A percentile compares a stretch with the other conserved stretches of the same genome.
phyloP scores from a whole-genome alignment of 2,797 vertebrate species.

The Novumbra hubbsi region DNA sequence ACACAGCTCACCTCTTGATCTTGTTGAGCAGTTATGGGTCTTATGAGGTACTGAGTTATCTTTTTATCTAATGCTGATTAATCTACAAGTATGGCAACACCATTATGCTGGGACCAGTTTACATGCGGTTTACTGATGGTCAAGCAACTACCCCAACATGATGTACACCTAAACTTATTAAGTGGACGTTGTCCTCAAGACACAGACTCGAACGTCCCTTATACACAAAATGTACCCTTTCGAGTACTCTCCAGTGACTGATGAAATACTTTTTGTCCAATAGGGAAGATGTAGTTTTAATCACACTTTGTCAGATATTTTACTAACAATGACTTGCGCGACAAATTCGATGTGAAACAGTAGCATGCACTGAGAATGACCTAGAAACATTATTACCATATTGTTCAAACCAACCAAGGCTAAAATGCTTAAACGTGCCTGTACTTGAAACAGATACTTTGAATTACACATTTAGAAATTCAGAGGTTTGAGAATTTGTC shows the following conservation, averaged over 20 bases:
- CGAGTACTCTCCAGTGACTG: neutral
- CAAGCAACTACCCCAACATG: neutral
- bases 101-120: neutral
- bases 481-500: too few relatives aligned
- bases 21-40: neutral
- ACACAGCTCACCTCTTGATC: neutral
- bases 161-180: neutral
- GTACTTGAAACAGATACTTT: too few relatives aligned
- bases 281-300: too few relatives aligned
- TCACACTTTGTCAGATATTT: too few relatives aligned
- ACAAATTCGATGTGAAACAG: too few relatives aligned
- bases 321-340: too few relatives aligned
- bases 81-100: neutral
- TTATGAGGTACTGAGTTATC: neutral
- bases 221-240: neutral
- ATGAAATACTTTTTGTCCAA: neutral
- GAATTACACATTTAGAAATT: too few relatives aligned
- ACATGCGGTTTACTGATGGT: neutral
- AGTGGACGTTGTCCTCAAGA: neutral
- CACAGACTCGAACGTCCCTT: neutral
- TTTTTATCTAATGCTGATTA: neutral
- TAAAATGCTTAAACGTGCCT: too few relatives aligned
- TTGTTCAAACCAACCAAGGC: too few relatives aligned
- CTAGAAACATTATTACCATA: too few relatives aligned
- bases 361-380: too few relatives aligned